Percentiles rank a stretch among this genome's conserved stretches.
These are phyloP conservation scores for Campoplex nolae DNA, from an alignment of 2,888 invertebrate species.

Conservation along the genomic window DNA sequence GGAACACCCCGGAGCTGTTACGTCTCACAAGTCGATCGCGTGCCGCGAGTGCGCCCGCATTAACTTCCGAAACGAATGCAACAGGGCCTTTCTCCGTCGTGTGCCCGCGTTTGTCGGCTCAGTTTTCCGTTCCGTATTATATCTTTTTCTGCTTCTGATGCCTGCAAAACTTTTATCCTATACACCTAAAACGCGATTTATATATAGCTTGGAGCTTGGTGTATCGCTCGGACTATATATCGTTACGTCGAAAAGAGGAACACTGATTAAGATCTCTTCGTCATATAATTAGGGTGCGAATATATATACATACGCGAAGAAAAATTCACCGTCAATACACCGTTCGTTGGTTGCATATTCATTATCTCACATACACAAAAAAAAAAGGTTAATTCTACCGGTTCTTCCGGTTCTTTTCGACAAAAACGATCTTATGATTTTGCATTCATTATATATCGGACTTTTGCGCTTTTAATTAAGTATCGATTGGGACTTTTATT, in stretches of 20 bases:
- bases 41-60: constrained; percentile 60
- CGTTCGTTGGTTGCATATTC: background rate
- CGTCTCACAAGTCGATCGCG: constrained; percentile 63
- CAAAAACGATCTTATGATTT: background rate
- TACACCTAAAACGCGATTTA: background rate
- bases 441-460: background rate
- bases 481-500: background rate
- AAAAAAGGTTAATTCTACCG: background rate
- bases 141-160: background rate
- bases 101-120: constrained; percentile 60
- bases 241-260: background rate
- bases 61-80: constrained; percentile 68
- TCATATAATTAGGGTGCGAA: background rate
- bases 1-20: constrained; percentile 51
- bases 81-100: constrained; percentile 68
- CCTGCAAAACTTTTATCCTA: constrained; percentile 7
- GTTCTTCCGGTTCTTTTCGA: background rate
- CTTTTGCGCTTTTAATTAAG: too few species aligned
- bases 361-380: background rate
- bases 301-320: background rate
- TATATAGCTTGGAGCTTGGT: background rate
- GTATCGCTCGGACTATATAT: background rate
- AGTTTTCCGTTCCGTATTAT: constrained; percentile 56
- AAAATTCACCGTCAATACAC: background rate
- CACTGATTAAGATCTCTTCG: constrained; percentile 11